phyloP scores from a whole-genome alignment of 2,888 invertebrate species.

The Hydriomena furcata region DNA sequence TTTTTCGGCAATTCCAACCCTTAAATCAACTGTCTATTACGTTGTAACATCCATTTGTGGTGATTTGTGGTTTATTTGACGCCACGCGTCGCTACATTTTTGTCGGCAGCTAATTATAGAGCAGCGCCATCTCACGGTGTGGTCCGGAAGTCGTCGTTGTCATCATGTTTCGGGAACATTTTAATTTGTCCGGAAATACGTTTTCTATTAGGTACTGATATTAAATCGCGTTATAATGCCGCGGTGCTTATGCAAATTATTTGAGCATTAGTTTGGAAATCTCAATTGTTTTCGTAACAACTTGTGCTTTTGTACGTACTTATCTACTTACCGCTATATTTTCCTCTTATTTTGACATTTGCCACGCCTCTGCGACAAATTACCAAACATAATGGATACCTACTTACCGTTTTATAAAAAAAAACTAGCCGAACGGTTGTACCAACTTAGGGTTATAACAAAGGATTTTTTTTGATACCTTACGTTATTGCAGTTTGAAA shows the following conservation, averaged over 20 bases:
- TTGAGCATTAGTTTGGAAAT: slow-evolving; percentile 29
- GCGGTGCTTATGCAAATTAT: slow-evolving; percentile 35
- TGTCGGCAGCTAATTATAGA: slow-evolving; percentile 61
- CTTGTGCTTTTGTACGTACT: slow-evolving; percentile 9
- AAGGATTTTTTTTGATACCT: too few species aligned
- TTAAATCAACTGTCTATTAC: slow-evolving; percentile 36
- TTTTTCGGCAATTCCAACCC: slow-evolving; percentile 37
- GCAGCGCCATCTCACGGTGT: slow-evolving; percentile 55
- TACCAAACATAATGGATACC: too few species aligned
- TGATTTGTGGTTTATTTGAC: slow-evolving; percentile 56
- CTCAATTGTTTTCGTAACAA: slow-evolving; percentile 1
- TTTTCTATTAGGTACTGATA: slow-evolving; percentile 53
- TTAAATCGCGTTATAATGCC: slow-evolving; percentile 37
- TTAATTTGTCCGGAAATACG: slow-evolving; percentile 59
- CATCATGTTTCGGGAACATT: slow-evolving; percentile 62
- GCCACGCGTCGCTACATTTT: slow-evolving; percentile 58
- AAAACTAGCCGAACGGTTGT: too few species aligned
- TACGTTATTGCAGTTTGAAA: too few species aligned
- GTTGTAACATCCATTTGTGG: slow-evolving; percentile 45
- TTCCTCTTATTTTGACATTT: too few species aligned
- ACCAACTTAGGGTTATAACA: too few species aligned
- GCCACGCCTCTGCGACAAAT: too few species aligned
- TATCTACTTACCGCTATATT: too few species aligned
- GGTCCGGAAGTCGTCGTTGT: slow-evolving; percentile 76
- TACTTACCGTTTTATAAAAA: too few species aligned